A percentile compares a stretch with the other conserved stretches of the same genome.
These are phyloP conservation scores for Apocheima hispidaria DNA, from an alignment of 2,888 invertebrate species.

Conservation along the genomic window DNA sequence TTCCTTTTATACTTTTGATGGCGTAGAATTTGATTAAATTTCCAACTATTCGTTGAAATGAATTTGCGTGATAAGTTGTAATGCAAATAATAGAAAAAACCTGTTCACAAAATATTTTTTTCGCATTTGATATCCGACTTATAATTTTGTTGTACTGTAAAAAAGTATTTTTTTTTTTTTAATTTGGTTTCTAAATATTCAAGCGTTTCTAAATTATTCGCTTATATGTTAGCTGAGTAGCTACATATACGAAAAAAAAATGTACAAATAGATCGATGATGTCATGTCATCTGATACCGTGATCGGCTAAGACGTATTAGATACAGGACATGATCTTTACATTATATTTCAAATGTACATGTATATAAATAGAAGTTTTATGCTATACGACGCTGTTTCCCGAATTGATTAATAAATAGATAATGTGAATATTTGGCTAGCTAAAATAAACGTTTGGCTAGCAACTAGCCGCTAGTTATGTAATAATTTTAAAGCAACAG, in stretches of 20 bases:
- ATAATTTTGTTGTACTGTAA: too few relatives aligned
- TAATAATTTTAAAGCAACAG: conserved; percentile 33
- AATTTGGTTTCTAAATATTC: too few relatives aligned
- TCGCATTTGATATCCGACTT: background rate
- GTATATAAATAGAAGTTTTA: background rate
- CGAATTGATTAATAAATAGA: conserved; percentile 5
- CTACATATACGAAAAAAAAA: background rate
- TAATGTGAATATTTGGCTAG: conserved; percentile 10
- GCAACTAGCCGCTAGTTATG: conserved; percentile 5
- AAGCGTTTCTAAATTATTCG: too few relatives aligned
- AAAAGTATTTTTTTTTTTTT: background rate
- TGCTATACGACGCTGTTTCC: conserved; percentile 1
- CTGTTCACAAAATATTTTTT: too few relatives aligned
- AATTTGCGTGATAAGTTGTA: background rate
- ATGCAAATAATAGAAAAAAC: too few relatives aligned
- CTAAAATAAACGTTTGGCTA: conserved; percentile 5
- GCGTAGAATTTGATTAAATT: conserved; percentile 1
- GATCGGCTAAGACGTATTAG: background rate
- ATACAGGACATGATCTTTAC: background rate
- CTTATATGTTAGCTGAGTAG: too few relatives aligned
- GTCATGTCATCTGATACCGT: background rate
- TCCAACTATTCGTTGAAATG: background rate
- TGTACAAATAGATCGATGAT: background rate
- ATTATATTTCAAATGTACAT: conserved; percentile 4
- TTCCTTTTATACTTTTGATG: conserved; percentile 21